Evolutionary conservation across 23 tunicate species (phyloP).

Genomic region (Aplidium turbinatum): DNA sequence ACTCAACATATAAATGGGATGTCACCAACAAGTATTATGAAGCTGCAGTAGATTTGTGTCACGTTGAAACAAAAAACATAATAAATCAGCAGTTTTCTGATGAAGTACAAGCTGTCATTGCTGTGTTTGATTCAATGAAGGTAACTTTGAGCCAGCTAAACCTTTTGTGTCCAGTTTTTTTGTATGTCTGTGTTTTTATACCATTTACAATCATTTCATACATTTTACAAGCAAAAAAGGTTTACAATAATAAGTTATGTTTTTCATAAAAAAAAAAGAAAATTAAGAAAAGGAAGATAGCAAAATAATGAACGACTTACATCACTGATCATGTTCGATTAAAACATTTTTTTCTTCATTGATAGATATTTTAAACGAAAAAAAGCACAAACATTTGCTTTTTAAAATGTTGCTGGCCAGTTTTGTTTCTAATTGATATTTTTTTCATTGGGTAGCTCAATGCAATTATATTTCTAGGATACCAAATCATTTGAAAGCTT

Average conservation of each 20-base stretch:
- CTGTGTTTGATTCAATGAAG: slow-evolving; percentile 48
- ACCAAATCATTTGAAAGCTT: slow-evolving; percentile 14
- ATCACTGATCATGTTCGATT: too few species aligned
- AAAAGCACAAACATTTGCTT: too few species aligned
- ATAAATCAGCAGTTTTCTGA: slow-evolving; percentile 45
- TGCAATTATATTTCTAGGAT: slow-evolving; percentile 11
- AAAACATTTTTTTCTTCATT: too few species aligned
- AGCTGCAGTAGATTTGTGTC: slow-evolving; percentile 34
- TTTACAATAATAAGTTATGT: too few species aligned
- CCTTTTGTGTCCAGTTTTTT: not conserved
- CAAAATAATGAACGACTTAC: too few species aligned
- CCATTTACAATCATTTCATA: not conserved
- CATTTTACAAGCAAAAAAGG: too few species aligned
- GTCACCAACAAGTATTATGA: slow-evolving; percentile 58
- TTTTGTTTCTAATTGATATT: too few species aligned
- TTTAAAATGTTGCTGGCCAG: too few species aligned
- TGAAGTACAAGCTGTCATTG: slow-evolving; percentile 53
- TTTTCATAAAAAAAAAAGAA: too few species aligned
- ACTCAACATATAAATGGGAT: slow-evolving; percentile 36
- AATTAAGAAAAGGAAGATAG: too few species aligned
- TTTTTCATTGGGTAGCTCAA: too few species aligned
- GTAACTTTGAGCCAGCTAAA: slow-evolving; percentile 9
- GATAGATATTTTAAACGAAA: too few species aligned
- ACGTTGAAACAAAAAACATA: slow-evolving; percentile 42
- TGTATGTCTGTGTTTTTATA: not conserved